Conservation (phyloP, 2,113 vertebrate genomes). For the Muscicapa adusta region DNA sequence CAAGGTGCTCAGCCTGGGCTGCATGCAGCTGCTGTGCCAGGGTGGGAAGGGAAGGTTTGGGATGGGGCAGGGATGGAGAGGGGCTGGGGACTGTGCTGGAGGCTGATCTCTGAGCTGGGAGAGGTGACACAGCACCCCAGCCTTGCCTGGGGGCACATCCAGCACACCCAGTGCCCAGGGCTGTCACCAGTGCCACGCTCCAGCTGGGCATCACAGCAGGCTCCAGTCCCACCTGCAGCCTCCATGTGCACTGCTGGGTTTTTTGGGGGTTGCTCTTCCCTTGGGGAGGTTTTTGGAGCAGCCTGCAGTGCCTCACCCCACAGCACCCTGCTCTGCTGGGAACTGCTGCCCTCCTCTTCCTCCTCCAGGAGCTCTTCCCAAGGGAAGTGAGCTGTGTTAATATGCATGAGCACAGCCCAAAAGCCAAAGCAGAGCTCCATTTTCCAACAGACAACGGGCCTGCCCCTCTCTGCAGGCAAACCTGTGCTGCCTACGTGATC, state of each 20-base stretch:
- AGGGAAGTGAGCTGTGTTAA: background rate
- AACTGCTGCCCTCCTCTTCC: background rate
- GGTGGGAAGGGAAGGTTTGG: background rate
- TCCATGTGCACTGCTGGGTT: rapidly evolving
- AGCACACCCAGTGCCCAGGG: background rate
- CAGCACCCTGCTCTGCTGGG: rapidly evolving
- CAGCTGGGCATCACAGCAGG: rapidly evolving
- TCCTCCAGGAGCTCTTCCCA: background rate
- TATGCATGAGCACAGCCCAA: background rate
- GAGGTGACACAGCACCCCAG: background rate
- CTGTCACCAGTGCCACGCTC: rapidly evolving
- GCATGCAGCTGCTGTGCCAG: background rate
- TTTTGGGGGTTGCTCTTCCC: background rate
- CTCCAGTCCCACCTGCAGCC: rapidly evolving
- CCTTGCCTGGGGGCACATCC: background rate
- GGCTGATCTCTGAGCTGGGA: background rate
- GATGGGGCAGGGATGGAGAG: background rate
- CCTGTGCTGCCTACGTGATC: background rate
- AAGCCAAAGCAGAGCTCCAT: background rate
- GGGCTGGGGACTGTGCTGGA: background rate
- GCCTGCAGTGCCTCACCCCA: rapidly evolving
- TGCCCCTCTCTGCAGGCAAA: background rate
- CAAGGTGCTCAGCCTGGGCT: background rate
- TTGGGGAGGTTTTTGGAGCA: background rate
- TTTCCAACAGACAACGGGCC: background rate